phyloP scores from a whole-genome alignment of 2,888 invertebrate genomes.

The Orchestes rusci region DNA sequence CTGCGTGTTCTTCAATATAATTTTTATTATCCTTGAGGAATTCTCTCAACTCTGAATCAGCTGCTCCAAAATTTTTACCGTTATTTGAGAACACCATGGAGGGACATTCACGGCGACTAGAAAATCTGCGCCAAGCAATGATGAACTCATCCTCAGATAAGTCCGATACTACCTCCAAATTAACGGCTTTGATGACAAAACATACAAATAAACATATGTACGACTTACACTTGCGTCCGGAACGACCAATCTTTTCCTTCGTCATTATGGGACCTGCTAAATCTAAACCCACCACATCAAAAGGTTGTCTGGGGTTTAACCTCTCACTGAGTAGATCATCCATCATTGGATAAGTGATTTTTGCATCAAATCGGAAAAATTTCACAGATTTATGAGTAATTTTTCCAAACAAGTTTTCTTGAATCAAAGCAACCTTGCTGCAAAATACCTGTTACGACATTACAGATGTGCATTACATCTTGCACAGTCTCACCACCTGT shows the following conservation, averaged over 20 bases:
- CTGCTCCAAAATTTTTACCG: too few relatives aligned
- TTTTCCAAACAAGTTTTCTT: slow-evolving; percentile 5
- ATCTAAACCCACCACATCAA: background rate
- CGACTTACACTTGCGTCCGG: too few relatives aligned
- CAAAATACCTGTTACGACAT: slow-evolving; percentile 2
- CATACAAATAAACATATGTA: background rate
- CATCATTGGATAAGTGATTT: too few relatives aligned
- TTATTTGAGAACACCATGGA: background rate
- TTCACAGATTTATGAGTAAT: background rate
- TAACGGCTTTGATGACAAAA: background rate
- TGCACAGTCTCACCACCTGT: slow-evolving; percentile 1
- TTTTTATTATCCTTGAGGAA: too few relatives aligned
- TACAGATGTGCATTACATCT: too few relatives aligned
- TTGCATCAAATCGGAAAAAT: background rate
- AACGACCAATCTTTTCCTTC: too few relatives aligned
- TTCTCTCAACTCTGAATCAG: too few relatives aligned
- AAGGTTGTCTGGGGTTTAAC: too few relatives aligned
- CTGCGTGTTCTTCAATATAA: background rate
- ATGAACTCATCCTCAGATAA: too few relatives aligned
- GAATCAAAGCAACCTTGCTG: too few relatives aligned
- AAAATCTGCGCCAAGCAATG: background rate
- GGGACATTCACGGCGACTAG: background rate
- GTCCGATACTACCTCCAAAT: background rate
- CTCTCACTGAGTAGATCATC: too few relatives aligned
- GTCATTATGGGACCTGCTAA: too few relatives aligned